These are phyloP conservation scores for Phasianus colchicus DNA, from an alignment of 2,113 vertebrate species.

Conservation along the genomic window DNA sequence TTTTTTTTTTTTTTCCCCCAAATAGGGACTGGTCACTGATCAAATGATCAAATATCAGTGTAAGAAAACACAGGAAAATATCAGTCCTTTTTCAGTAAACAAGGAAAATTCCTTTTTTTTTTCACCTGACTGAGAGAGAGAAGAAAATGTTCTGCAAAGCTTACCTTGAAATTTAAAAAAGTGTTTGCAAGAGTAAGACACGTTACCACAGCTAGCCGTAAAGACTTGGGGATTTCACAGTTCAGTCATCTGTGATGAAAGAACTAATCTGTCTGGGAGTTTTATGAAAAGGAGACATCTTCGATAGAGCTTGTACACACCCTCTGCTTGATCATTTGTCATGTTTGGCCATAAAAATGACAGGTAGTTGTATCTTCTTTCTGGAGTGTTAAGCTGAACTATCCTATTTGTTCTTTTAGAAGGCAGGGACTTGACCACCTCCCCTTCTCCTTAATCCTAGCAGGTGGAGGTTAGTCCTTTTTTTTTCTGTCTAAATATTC, in stretches of 20 bases:
- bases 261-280: background rate
- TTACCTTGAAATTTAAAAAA: background rate
- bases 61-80: background rate
- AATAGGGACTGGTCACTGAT: background rate
- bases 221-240: background rate
- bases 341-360: background rate
- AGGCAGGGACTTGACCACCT: background rate
- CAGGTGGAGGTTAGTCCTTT: background rate
- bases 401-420: background rate
- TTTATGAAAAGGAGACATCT: background rate
- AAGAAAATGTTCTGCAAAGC: background rate
- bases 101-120: background rate
- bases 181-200: background rate
- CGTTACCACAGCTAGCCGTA: background rate
- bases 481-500: background rate
- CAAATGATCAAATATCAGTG: rapidly evolving
- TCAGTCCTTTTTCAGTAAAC: background rate
- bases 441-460: background rate
- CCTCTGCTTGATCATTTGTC: background rate
- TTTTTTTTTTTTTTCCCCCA: background rate
- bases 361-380: background rate
- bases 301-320: background rate
- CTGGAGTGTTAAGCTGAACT: background rate
- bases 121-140: background rate
- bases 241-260: background rate